Percentiles rank a stretch among this genome's conserved stretches.
Evolutionary conservation across 53 echinoderm and acorn worm genomes (phyloP).

Genomic region (Arbacia lixula): DNA sequence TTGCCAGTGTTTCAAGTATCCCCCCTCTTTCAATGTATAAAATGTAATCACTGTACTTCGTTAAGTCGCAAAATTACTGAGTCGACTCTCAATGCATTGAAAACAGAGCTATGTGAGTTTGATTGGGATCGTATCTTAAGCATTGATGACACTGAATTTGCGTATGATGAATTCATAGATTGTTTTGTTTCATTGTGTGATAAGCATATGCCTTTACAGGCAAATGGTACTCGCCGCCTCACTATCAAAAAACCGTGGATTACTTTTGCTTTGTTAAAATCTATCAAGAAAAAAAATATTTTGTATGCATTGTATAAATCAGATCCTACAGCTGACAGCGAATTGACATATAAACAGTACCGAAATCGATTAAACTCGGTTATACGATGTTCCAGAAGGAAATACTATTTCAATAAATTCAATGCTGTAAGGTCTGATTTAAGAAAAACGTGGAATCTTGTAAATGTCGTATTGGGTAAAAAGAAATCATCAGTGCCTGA

Average conservation of each 20-base stretch:
- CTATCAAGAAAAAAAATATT: neutral
- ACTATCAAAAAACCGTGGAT: slow-evolving; percentile 21
- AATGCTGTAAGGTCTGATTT: neutral
- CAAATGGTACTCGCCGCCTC: neutral
- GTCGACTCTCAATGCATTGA: neutral
- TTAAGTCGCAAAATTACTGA: neutral
- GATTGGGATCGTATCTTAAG: neutral
- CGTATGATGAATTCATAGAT: slow-evolving; percentile 10
- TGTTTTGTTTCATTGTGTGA: neutral
- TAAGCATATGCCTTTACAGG: slow-evolving; percentile 11
- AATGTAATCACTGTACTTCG: neutral
- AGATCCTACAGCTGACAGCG: neutral
- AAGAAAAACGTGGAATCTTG: slow-evolving; percentile 6
- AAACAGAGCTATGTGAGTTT: neutral
- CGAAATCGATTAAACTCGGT: slow-evolving; percentile 6
- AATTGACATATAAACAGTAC: neutral
- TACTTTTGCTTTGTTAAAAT: neutral
- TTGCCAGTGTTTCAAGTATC: slow-evolving; percentile 8
- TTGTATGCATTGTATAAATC: neutral
- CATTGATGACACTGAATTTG: neutral
- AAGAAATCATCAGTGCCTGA: neutral
- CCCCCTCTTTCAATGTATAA: neutral
- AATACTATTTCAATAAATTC: slow-evolving; percentile 19
- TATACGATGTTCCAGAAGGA: neutral
- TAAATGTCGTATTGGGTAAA: neutral